Base-by-base conservation (phyloP, 2,888 invertebrate species). In the Eurytoma adleriae region DNA sequence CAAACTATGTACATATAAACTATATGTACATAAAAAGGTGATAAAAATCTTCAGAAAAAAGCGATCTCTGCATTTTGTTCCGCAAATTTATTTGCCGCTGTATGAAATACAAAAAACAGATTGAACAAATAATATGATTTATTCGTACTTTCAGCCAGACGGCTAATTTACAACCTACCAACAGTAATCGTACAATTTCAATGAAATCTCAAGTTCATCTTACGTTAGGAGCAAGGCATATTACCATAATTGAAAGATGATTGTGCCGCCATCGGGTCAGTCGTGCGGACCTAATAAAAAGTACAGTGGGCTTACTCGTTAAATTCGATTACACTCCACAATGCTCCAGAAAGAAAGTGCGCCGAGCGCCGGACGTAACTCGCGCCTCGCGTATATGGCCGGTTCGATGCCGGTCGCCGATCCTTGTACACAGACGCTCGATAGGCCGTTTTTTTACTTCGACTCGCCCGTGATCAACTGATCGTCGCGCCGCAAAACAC, bases 41-140 rank as follows among this genome's bases (percentile, higher is more conserved):
- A 40, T 40, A 40, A 40, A 40, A 40, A 40, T 40, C 40, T 40
- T 40, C 0, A 40, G 7, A 40, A 40, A 40, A 7, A 40, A 40
- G 4, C 40, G 52, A 18, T 50, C 59, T 67, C 72, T 59, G 50
- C 61, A 67, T 73, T 66, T 70, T 69, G 67, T 78, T 81, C 40
- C 13, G 59, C 56, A 71, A 52, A 71, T 81, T 78, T 78, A 70
- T 74, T 74, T 78, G 54, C 57, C 50, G 71, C 75, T 59, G 73
- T 75, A 50, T 78, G 59, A 67, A 81, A 75, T 81, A 69, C 76
- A 66, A 76, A 74, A 72, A 77, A 76, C 79, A 74, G 12, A 64
- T 85, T 89, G 88, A 90, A 90, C 88, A 90, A 90, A 90, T 89
- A 89, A 88, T 89, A 86, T 88, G 84, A 85, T 89, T 90, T 89